Base-by-base conservation (phyloP, 2,797 vertebrate genomes). In the Perodicticus potto region DNA sequence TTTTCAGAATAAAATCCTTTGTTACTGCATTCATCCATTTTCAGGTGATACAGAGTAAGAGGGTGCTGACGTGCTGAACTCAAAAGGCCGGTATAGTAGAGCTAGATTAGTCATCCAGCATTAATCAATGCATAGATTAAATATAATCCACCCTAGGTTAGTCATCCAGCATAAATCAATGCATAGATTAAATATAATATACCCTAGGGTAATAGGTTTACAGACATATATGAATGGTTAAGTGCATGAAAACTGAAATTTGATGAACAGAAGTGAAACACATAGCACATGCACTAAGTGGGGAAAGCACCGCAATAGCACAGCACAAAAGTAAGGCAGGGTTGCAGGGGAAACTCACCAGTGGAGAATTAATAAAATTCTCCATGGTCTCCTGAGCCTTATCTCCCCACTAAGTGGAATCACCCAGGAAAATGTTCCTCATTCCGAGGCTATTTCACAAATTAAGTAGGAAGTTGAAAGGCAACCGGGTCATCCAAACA, bases 51-150 rank as follows among this genome's bases (percentile, higher is more conserved):
- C 0, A 43, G 1, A n/a, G 32, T 80, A 70, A 29, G 17, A 81
- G 12, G 16, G 29, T 82, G 57, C 3, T 65, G 49, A 45, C 16
- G 49, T 34, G 19, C 13, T 67, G 27, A 94, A 22, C 23, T 83
- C 37, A 27, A 81, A 93, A 86, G 4, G 2, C 2, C 32, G 74
- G 5, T 9, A 32, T 40, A 29, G 34, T 89, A 74, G 13, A 83
- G 2, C 2, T 74, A 3, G 23, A 32, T 74, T 73, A 57, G 5
- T 27, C 7, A 53, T 20, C 19, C 12, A 40, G 11, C 29, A 74
- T 16, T 63, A 89, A 78, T 73, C 65, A 76, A 43, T 43, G n/a
- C 69, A 81, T 55, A 55, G 80, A 72, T 85, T 37, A 92, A 70
- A 61, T 72, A 55, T 73, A 80, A 49, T 23, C 49, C n/a, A n/a